phyloP scores from a whole-genome alignment of 2,888 invertebrate genomes.

The Agonopterix arenella region DNA sequence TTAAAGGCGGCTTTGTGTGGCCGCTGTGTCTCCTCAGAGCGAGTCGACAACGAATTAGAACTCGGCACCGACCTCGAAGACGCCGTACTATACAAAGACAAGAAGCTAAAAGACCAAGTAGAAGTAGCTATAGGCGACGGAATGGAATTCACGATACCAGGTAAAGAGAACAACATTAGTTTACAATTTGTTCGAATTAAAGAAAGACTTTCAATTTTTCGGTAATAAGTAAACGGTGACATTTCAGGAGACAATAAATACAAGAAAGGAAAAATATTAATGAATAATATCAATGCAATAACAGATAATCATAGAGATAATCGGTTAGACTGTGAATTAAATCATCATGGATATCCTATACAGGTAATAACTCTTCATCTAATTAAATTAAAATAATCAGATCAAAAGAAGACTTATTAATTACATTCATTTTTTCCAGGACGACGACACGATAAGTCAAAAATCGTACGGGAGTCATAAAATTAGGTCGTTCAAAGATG shows the following conservation, averaged over 20 bases:
- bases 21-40: constrained; percentile 83
- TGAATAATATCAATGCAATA: constrained; percentile 91
- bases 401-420: background rate
- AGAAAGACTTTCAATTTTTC: background rate
- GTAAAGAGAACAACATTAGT: constrained; percentile 49
- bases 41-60: constrained; percentile 80
- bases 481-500: constrained; percentile 91
- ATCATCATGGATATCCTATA: constrained; percentile 82
- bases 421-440: constrained; percentile 45
- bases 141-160: constrained; percentile 95
- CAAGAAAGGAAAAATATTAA: constrained; percentile 87
- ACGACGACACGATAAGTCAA: constrained; percentile 89
- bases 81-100: constrained; percentile 90
- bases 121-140: constrained; percentile 95
- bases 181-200: background rate
- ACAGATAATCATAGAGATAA: constrained; percentile 84
- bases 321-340: constrained; percentile 84
- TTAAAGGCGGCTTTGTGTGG: constrained; percentile 77
- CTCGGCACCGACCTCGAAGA: constrained; percentile 84
- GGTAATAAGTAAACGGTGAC: constrained; percentile 6
- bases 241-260: constrained; percentile 87
- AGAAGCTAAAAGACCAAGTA: constrained; percentile 91
- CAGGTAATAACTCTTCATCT: constrained; percentile 41
- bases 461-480: constrained; percentile 96
- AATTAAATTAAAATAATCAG: background rate